Evolutionary conservation across 2,113 vertebrate genomes (phyloP), one percentile per base, ranked within the genome.

Genomic region (Mus spicilegus): DNA sequence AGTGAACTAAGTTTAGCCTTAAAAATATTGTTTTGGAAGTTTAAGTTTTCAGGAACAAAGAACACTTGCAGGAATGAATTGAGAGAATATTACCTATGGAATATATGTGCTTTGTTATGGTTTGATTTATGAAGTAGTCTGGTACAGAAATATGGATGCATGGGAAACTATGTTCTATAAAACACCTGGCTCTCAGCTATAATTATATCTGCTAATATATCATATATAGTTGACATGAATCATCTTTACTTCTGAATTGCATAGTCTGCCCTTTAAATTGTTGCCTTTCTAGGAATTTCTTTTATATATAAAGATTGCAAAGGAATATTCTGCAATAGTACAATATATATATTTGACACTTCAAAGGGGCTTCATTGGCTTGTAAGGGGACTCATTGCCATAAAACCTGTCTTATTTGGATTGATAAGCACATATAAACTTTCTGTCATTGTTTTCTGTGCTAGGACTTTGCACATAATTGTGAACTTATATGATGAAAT

Each of bases 361-460:
- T 87, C 26, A 87, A 81, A 94, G 93, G 49, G 6, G 70, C 97
- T 96, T 95, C n/a, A 36, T 77, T 93, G 69, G 39, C 51, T 96
- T 95, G 70, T 96, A 94, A 93, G 82, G 86, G 86, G 42, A 7
- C 16, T 51, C 51, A 2, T 39, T 91, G 89, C 72, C 84, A 95
- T 97, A 95, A 97, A 97, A 95, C 28, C 89, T 96, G 73, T 96
- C 93, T 96, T 88, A 56, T 95, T 97, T 92, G 39, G 75, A 96
- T 89, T 96, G 96, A 97, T 96, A 97, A 97, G 84, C 54, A 91
- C 92, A 65, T 91, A 24, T 97, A 90, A 95, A 95, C 82, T 95
- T 84, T 96, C 63, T 97, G 54, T 97, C 84, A 97, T 88, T 89
- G 36, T 94, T 97, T 92, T 17, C 49, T 96, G 65, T 72, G 78